Percentiles rank a stretch among this genome's conserved stretches.
These are phyloP conservation scores for Thysanoteuthis rhombus DNA, from an alignment of 2,888 invertebrate species.

Conservation along the genomic window DNA sequence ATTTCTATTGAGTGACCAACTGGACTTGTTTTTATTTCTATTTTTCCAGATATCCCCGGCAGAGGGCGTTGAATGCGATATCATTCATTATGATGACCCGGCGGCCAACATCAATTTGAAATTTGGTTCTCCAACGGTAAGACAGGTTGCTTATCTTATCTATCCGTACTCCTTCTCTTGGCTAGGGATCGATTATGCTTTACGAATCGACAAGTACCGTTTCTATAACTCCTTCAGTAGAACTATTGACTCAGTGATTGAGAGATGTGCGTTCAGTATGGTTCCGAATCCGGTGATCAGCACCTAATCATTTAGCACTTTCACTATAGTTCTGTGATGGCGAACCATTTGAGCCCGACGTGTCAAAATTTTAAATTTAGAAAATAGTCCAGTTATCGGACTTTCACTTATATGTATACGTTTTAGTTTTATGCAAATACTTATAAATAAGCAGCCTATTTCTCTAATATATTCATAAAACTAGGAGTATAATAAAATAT, in stretches of 20 bases:
- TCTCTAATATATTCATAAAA: too few species aligned
- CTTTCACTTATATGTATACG: too few species aligned
- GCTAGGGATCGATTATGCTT: not conserved
- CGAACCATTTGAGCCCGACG: too few species aligned
- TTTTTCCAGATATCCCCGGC: slow-evolving; percentile 44
- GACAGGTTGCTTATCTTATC: slow-evolving; percentile 29
- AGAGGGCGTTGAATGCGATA: slow-evolving; percentile 51
- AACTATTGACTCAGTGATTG: not conserved
- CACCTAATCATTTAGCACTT: not conserved
- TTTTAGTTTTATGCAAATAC: too few species aligned
- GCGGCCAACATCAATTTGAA: slow-evolving; percentile 57
- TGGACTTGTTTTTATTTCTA: not conserved
- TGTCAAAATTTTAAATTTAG: too few species aligned
- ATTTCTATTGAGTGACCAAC: too few species aligned
- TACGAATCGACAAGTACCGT: not conserved
- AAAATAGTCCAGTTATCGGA: too few species aligned
- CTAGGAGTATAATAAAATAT: too few species aligned
- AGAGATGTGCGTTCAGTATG: not conserved
- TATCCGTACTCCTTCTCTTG: not conserved
- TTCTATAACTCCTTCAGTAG: too few species aligned
- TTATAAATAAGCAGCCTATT: too few species aligned
- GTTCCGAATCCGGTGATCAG: not conserved
- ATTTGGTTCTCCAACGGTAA: slow-evolving; percentile 64
- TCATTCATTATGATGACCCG: slow-evolving; percentile 53
- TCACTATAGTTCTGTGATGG: too few species aligned